phyloP scores from a whole-genome alignment of 2,797 vertebrate genomes.

The Erithacus rubecula region DNA sequence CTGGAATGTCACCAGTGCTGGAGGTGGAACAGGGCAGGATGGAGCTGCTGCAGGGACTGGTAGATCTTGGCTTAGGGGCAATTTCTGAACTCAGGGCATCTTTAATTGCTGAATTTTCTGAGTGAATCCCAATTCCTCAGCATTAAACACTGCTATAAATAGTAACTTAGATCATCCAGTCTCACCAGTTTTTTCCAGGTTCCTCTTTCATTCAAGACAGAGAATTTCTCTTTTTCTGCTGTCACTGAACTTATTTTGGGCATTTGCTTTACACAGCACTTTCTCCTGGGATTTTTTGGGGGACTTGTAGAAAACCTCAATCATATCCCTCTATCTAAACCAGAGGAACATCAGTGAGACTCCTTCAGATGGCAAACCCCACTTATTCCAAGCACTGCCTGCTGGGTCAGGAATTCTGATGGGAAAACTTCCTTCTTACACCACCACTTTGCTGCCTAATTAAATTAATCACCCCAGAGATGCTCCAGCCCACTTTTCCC shows the following conservation, averaged over 20 bases:
- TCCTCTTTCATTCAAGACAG: background rate
- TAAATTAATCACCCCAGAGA: background rate
- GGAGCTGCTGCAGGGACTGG: background rate
- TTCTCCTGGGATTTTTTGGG: background rate
- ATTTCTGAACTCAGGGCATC: background rate
- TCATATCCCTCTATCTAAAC: background rate
- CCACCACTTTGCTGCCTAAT: background rate
- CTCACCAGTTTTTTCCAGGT: background rate
- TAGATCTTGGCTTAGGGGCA: background rate
- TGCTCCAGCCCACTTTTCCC: background rate
- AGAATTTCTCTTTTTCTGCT: constrained; percentile 6
- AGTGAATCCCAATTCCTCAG: background rate
- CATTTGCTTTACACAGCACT: constrained; percentile 23
- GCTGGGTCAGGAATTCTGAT: background rate
- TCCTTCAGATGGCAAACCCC: background rate
- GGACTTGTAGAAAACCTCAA: background rate
- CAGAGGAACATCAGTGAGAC: background rate
- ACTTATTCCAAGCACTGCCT: background rate
- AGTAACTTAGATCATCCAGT: background rate
- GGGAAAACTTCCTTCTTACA: background rate
- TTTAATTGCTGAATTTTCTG: background rate
- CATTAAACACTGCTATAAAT: background rate
- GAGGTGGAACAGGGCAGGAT: background rate
- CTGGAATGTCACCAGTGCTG: accelerated
- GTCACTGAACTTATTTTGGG: background rate